Evolutionary conservation across 2,888 invertebrate genomes (phyloP).

Genomic region (Gastracanthus pulcherrimus): DNA sequence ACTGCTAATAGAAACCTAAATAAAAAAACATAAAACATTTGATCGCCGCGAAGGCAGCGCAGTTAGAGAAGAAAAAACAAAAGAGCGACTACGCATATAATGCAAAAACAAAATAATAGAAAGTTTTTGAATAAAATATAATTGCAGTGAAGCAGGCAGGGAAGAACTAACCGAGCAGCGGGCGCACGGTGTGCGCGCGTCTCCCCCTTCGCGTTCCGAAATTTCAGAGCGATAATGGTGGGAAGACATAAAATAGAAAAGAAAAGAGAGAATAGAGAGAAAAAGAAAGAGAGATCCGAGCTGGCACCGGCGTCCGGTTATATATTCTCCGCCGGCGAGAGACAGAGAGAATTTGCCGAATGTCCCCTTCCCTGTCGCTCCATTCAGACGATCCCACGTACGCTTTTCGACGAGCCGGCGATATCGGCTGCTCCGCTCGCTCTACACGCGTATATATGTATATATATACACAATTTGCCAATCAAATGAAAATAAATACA

Average conservation of each 20-base stretch:
- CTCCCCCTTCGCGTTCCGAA: neutral
- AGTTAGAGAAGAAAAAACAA: neutral
- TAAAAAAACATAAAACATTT: neutral
- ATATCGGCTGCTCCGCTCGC: neutral
- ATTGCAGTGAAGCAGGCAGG: neutral
- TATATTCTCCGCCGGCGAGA: neutral
- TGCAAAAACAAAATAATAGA: neutral
- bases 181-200: neutral
- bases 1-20: too few relatives aligned
- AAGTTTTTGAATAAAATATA: neutral
- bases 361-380: too few relatives aligned
- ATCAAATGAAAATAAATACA: neutral
- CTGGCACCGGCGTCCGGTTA: too few relatives aligned
- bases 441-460: too few relatives aligned
- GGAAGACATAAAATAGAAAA: neutral
- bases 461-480: too few relatives aligned
- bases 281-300: neutral
- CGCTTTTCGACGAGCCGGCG: neutral
- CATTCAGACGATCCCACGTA: neutral
- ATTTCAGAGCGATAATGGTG: neutral
- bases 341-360: neutral
- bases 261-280: neutral
- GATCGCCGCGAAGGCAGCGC: neutral
- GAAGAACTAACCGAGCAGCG: neutral
- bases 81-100: neutral